phyloP scores from a whole-genome alignment of 2,113 vertebrate genomes.

The Fregetta grallaria region DNA sequence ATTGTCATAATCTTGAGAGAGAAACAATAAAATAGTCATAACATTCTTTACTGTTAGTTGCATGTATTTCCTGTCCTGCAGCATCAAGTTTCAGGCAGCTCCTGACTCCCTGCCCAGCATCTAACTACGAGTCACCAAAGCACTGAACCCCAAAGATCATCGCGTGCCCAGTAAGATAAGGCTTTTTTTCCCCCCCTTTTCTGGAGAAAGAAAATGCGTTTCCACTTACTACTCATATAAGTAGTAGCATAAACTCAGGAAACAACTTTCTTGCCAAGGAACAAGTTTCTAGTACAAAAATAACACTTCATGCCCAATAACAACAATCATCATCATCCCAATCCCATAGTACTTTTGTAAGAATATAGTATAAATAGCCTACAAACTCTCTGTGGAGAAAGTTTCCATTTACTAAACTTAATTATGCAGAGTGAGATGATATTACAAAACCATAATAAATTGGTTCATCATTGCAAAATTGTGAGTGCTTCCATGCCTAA shows the following conservation, averaged over 20 bases:
- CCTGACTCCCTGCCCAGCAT: neutral
- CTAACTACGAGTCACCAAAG: neutral
- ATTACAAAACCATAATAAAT: neutral
- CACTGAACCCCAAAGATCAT: neutral
- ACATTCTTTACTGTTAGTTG: neutral
- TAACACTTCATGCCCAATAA: neutral
- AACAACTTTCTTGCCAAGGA: neutral
- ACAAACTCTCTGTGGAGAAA: neutral
- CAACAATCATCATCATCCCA: neutral
- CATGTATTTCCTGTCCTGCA: neutral
- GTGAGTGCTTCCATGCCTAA: neutral
- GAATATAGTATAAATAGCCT: neutral
- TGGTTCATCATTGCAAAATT: neutral
- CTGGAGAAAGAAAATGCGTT: neutral
- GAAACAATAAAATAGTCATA: neutral
- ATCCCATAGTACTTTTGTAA: neutral
- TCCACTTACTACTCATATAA: neutral
- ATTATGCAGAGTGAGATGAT: neutral
- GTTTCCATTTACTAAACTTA: neutral
- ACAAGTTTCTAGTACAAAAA: neutral
- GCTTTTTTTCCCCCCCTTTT: neutral
- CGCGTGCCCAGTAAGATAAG: neutral
- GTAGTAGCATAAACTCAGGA: neutral
- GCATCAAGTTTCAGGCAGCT: neutral
- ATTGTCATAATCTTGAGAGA: constrained; percentile 85